Conservation (phyloP, 2,113 vertebrate genomes). For the Oxyura jamaicensis region DNA sequence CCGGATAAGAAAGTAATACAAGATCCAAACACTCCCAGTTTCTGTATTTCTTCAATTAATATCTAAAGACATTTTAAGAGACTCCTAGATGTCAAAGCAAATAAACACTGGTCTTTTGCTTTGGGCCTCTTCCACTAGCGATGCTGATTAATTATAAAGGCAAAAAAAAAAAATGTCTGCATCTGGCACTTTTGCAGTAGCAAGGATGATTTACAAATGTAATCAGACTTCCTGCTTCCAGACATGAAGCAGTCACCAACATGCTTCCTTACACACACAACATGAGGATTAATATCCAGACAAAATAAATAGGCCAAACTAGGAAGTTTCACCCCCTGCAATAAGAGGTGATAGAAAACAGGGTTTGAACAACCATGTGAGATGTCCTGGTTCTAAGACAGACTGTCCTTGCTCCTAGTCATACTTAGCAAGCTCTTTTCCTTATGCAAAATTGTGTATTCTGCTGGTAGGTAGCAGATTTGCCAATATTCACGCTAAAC, state of each 20-base stretch:
- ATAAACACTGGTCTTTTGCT: not conserved
- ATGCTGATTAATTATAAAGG: not conserved
- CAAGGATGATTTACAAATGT: not conserved
- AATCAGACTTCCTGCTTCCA: not conserved
- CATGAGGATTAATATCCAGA: not conserved
- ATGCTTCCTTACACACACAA: not conserved
- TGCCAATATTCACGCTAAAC: not conserved
- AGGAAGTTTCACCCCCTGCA: not conserved
- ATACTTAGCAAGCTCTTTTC: not conserved
- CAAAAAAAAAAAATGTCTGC: not conserved
- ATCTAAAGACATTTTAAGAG: not conserved
- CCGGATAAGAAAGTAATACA: not conserved
- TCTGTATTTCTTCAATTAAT: not conserved
- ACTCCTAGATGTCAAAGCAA: not conserved
- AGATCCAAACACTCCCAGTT: not conserved
- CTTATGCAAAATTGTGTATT: not conserved
- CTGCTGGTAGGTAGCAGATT: not conserved
- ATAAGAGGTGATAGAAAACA: not conserved
- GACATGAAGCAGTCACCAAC: not conserved
- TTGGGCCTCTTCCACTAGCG: not conserved
- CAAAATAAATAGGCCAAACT: not conserved
- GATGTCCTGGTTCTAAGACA: not conserved
- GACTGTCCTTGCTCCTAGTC: not conserved
- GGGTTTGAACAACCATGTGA: not conserved
- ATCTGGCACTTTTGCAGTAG: not conserved